Conservation (phyloP, 2,797 vertebrate species). For the Manis crassicaudata region DNA sequence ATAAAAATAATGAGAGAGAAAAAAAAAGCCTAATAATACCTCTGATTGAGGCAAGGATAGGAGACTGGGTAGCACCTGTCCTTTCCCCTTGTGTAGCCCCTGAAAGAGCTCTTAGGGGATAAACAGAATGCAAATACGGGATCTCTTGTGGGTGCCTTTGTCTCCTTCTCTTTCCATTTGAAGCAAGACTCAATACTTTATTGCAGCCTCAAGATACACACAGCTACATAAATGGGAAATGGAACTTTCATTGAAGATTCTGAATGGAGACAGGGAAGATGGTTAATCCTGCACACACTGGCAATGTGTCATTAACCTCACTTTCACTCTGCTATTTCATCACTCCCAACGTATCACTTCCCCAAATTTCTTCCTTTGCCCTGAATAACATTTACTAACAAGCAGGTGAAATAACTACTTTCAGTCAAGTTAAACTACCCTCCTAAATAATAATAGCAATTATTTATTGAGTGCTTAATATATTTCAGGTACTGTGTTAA, state of each 20-base stretch:
- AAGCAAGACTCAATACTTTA: neutral
- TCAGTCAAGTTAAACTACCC: neutral
- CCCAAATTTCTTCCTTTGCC: neutral
- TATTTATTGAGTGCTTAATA: neutral
- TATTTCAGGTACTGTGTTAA: neutral
- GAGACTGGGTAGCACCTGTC: neutral
- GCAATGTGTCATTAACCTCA: neutral
- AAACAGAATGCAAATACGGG: neutral
- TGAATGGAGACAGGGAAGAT: neutral
- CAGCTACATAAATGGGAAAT: neutral
- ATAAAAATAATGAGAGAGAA: neutral
- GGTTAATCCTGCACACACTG: neutral
- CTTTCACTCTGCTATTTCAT: neutral
- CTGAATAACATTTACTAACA: neutral
- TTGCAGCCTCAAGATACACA: neutral
- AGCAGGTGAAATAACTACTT: neutral
- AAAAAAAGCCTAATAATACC: neutral
- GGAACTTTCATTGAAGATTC: neutral
- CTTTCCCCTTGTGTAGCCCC: neutral
- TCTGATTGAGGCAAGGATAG: neutral
- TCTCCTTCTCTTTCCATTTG: neutral
- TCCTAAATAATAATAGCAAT: neutral
- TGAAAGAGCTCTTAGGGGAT: neutral
- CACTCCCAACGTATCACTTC: neutral
- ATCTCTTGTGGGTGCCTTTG: neutral